Evolutionary conservation across 2,797 vertebrate genomes (phyloP).

Genomic region (Otus scops): DNA sequence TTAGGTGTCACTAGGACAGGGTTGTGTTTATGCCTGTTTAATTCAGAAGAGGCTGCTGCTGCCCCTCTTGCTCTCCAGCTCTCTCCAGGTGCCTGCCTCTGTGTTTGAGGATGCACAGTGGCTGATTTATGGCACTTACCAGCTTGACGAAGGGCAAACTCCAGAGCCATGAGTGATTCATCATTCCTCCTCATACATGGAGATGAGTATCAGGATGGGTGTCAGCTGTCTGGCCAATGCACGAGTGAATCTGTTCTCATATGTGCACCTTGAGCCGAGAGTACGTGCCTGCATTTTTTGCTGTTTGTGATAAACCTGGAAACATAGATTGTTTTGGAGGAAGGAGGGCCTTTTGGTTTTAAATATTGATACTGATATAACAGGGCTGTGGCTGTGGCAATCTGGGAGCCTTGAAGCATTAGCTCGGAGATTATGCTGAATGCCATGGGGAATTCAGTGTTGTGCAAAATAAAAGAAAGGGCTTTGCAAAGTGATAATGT

Average conservation of each 20-base stretch:
- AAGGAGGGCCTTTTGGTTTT: background rate
- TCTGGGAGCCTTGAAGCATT: background rate
- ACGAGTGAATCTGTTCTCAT: background rate
- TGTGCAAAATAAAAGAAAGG: background rate
- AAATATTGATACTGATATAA: background rate
- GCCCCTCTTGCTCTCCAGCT: background rate
- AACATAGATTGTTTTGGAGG: background rate
- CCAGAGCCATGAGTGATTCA: background rate
- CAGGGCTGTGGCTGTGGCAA: background rate
- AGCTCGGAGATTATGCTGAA: background rate
- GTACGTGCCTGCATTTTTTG: background rate
- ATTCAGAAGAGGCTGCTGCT: background rate
- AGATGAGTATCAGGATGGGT: background rate
- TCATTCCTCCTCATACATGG: background rate
- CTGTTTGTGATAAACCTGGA: background rate
- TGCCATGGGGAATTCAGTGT: background rate
- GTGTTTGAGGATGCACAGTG: background rate
- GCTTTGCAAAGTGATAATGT: background rate
- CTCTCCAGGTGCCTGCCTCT: background rate
- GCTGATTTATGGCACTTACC: background rate
- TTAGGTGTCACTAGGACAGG: background rate
- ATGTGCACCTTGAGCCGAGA: background rate
- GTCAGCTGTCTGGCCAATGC: background rate
- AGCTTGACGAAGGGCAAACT: slow-evolving; percentile 16
- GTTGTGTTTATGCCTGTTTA: background rate